Evolutionary conservation across 2,888 invertebrate species (phyloP), one percentile per base, ranked within the genome.

Genomic region (Drosophila lutescens): DNA sequence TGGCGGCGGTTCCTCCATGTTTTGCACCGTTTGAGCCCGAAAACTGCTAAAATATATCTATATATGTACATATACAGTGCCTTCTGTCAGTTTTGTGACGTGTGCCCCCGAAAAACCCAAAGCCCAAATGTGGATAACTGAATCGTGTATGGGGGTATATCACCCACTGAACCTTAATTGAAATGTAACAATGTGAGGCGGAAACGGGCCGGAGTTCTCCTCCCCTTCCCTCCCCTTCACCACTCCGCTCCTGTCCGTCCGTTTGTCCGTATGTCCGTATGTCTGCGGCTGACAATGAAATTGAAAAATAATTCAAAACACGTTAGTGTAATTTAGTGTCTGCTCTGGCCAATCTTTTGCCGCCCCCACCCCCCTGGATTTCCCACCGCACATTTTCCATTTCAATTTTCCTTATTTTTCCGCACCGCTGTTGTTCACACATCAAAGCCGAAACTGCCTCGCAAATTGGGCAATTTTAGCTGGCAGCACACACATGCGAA

Each of bases 271-370:
- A 12, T 20, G 50, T 54, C 17, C 41, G 53, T 79, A 68, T 80
- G 81, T 84, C 79, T 84, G 85, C 43, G 82, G 75, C 86, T 78
- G 86, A 82, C 84, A 86, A 86, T 83, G 74, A 89, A 89, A 86
- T 88, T 85, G 76, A 86, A 90, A 90, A 90, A 90, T 90, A 90
- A 90, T 90, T 90, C 91, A 76, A 88, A 86, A 89, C 90, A 90
- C 90, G 90, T 90, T 89, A 90, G 83, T 81, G 88, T 89, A 91
- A 90, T 90, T 90, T 90, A 87, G 83, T 90, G 88, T 79, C 88
- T 80, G 65, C 68, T 73, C 62, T 60, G 62, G 56, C 20, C 49
- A 34, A 44, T 17, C 41, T 44, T 58, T 17, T 30, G 15, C 20
- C 38, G 13, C 17, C 17, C 12, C 15, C n/a, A 2, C 43, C 7